A percentile compares a stretch with the other conserved stretches of the same genome.
phyloP scores from a whole-genome alignment of 2,113 vertebrate species.

The Rhynchomys soricoides region DNA sequence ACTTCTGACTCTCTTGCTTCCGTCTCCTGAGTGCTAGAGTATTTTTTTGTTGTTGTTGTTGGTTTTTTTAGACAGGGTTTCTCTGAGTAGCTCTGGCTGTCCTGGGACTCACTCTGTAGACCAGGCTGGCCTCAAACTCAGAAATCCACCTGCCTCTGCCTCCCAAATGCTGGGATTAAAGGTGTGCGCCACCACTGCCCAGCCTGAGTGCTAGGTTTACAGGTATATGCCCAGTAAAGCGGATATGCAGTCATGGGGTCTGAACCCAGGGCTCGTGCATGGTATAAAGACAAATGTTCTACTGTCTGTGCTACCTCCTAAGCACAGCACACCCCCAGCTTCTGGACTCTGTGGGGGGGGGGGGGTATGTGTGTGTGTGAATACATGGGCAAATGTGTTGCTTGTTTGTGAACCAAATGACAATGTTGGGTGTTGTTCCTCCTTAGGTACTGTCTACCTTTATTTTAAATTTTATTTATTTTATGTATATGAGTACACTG shows the following conservation, averaged over 20 bases:
- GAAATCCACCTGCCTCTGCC: too few species aligned
- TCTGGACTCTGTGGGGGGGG: neutral
- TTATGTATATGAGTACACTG: too few species aligned
- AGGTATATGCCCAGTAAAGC: too few species aligned
- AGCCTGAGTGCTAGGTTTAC: neutral
- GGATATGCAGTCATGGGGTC: neutral
- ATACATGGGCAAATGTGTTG: neutral
- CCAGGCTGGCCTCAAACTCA: too few species aligned
- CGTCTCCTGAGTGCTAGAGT: neutral
- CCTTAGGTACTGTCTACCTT: neutral
- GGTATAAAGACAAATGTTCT: neutral
- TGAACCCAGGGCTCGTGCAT: neutral
- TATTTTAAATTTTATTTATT: too few species aligned
- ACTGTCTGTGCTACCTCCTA: neutral
- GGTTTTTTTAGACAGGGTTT: too few species aligned
- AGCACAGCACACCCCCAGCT: neutral
- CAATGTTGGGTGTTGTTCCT: neutral
- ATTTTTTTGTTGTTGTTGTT: too few species aligned
- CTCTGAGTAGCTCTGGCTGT: too few species aligned
- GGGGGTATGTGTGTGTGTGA: neutral
- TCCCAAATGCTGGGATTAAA: too few species aligned
- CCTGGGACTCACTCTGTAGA: too few species aligned
- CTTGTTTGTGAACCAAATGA: neutral
- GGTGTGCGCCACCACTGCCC: too few species aligned
- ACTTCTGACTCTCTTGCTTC: neutral